A percentile compares a stretch with the other conserved stretches of the same genome.
Conservation (phyloP, 2,797 vertebrate species). For the Anableps anableps region DNA sequence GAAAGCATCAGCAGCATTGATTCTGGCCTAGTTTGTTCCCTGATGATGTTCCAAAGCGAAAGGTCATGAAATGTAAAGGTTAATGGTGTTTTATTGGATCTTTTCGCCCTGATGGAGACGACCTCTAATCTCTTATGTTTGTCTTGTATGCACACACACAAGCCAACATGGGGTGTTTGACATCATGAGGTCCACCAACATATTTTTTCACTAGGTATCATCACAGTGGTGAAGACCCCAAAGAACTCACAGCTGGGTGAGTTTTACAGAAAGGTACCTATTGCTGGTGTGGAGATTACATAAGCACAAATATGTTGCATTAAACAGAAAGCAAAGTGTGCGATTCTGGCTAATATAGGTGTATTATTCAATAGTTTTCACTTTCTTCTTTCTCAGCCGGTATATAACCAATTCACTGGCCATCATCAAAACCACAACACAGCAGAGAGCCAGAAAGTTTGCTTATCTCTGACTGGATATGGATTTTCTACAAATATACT, state of each 20-base stretch:
- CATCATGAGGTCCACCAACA: neutral
- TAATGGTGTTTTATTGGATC: neutral
- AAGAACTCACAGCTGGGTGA: neutral
- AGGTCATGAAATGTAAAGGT: neutral
- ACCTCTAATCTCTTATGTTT: neutral
- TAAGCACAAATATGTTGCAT: too few species aligned
- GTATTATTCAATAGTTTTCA: too few species aligned
- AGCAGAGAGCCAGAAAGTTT: neutral
- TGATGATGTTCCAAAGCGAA: neutral
- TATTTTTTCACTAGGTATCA: neutral
- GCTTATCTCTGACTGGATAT: neutral
- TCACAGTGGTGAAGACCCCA: neutral
- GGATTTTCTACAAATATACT: neutral
- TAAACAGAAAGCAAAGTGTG: too few species aligned
- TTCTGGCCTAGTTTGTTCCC: neutral
- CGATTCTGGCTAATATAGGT: too few species aligned
- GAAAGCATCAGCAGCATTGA: neutral
- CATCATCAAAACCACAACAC: too few species aligned
- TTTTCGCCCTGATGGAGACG: neutral
- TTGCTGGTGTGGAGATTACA: too few species aligned
- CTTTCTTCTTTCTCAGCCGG: too few species aligned
- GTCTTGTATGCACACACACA: neutral
- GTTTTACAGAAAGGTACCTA: neutral
- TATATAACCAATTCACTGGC: too few species aligned
- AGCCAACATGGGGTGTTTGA: neutral